phyloP scores from a whole-genome alignment of 2,113 vertebrate genomes.

The Bucco capensis region DNA sequence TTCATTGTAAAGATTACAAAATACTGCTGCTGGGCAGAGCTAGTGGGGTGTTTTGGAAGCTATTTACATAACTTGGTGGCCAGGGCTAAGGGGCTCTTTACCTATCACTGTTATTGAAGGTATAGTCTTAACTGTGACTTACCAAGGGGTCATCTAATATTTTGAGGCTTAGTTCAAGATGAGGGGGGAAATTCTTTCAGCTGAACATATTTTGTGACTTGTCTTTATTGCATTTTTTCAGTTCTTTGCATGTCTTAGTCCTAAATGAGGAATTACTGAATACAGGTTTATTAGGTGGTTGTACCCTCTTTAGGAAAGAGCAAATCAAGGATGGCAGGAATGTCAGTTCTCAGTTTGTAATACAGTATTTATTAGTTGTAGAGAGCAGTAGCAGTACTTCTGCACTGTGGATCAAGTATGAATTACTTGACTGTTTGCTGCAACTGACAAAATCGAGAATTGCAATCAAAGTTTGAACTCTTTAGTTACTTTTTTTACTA shows the following conservation, averaged over 20 bases:
- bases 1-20: neutral
- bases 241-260: neutral
- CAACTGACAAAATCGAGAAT: neutral
- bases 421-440: neutral
- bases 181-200: neutral
- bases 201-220: neutral
- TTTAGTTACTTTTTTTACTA: fast-evolving
- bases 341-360: neutral
- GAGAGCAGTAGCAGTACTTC: neutral
- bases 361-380: neutral
- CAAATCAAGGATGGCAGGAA: neutral
- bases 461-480: neutral
- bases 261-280: neutral
- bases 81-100: neutral
- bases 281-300: neutral
- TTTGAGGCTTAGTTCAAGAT: neutral
- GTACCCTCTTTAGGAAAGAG: neutral
- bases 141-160: neutral
- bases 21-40: neutral
- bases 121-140: neutral
- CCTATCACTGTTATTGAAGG: neutral
- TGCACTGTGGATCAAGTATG: neutral
- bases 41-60: neutral
- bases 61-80: neutral
- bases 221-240: neutral